phyloP scores from a whole-genome alignment of 2,113 vertebrate genomes.

The Hyperoodon ampullatus region DNA sequence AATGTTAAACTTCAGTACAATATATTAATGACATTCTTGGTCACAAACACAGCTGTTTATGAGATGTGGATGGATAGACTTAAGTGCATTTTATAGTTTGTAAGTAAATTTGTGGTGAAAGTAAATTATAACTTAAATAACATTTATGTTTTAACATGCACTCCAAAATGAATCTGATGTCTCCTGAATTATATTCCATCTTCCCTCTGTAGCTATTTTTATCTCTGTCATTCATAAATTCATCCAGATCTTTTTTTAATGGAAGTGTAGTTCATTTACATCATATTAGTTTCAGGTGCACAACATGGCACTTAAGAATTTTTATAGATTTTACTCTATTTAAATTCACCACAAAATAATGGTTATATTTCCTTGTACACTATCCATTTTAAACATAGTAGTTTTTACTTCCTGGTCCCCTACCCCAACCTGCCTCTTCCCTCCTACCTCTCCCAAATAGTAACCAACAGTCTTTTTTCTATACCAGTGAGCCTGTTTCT shows the following conservation, averaged over 20 bases:
- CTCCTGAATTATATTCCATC: neutral
- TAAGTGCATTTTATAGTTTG: neutral
- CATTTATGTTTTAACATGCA: neutral
- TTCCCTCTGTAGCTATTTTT: neutral
- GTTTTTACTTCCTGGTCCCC: too few relatives aligned
- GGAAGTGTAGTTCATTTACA: too few relatives aligned
- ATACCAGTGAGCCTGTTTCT: too few relatives aligned
- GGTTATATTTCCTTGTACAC: too few relatives aligned
- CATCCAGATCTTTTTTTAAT: neutral
- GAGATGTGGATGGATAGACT: neutral
- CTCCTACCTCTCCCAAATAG: too few relatives aligned
- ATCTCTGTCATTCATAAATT: neutral
- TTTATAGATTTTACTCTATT: too few relatives aligned
- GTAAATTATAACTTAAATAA: neutral
- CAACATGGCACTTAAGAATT: too few relatives aligned
- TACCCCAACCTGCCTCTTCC: too few relatives aligned
- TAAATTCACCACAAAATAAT: too few relatives aligned
- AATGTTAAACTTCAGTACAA: neutral
- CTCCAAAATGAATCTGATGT: neutral
- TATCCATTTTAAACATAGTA: too few relatives aligned
- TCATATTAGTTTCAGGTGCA: too few relatives aligned
- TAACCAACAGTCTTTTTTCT: too few relatives aligned
- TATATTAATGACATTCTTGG: neutral
- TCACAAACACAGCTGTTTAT: neutral
- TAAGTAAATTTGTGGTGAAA: neutral